Evolutionary conservation across 2,113 vertebrate genomes (phyloP).

Genomic region (Oryzias curvinotus): DNA sequence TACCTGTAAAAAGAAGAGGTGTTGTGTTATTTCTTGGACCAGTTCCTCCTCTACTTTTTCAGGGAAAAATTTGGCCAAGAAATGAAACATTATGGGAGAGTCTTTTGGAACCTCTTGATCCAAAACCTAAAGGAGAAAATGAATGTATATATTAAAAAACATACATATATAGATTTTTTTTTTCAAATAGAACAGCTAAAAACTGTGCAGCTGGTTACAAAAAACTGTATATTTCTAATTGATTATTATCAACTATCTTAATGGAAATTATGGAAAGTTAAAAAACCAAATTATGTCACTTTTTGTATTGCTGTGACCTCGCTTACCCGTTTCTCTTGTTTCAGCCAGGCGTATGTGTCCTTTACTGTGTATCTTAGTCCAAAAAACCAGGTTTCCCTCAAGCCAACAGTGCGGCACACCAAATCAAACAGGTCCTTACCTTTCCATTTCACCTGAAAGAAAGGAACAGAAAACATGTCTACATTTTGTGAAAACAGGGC

Average conservation of each 20-base stretch:
- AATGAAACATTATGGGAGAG: conserved; percentile 88
- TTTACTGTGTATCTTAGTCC: conserved; percentile 87
- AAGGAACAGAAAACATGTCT: neutral
- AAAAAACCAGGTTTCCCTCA: conserved; percentile 94
- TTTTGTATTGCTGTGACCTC: neutral
- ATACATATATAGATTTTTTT: too few relatives aligned
- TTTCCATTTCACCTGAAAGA: conserved; percentile 89
- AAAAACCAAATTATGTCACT: neutral
- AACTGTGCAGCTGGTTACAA: neutral
- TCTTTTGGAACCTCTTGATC: conserved; percentile 94
- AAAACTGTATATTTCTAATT: too few relatives aligned
- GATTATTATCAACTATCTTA: too few relatives aligned
- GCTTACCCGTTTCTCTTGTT: conserved; percentile 88
- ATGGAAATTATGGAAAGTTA: too few relatives aligned
- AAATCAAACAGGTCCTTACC: conserved; percentile 92
- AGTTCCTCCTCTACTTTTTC: conserved; percentile 94
- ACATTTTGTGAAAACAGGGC: too few relatives aligned
- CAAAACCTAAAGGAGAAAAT: conserved; percentile 78
- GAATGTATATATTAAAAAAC: neutral
- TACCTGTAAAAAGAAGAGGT: conserved; percentile 95
- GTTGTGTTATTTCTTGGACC: conserved; percentile 93
- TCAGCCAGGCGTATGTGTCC: conserved; percentile 89
- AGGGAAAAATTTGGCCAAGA: conserved; percentile 92
- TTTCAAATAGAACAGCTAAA: too few relatives aligned
- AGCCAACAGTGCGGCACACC: conserved; percentile 86